Conservation (phyloP, 2,113 vertebrate species). For the Brachypteracias leptosomus region DNA sequence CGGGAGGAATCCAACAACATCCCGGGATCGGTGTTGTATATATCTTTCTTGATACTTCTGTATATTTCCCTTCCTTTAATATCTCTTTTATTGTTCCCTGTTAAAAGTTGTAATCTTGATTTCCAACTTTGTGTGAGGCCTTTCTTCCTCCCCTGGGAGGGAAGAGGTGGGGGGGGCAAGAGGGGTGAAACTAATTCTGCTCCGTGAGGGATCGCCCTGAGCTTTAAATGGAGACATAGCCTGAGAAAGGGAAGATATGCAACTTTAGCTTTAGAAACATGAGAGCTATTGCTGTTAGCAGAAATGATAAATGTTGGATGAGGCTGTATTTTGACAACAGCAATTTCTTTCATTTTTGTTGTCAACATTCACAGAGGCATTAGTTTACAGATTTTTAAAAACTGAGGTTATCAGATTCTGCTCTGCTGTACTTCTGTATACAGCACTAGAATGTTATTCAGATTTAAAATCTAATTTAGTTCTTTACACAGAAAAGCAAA, state of each 20-base stretch:
- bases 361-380: neutral
- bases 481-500: neutral
- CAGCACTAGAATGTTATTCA: neutral
- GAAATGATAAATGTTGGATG: neutral
- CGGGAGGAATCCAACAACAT: too few relatives aligned
- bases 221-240: too few relatives aligned
- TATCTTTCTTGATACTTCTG: too few relatives aligned
- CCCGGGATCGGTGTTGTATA: too few relatives aligned
- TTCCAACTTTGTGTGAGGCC: too few relatives aligned
- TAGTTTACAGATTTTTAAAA: neutral
- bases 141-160: too few relatives aligned
- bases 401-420: neutral
- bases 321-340: conserved; percentile 17
- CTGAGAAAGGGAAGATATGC: neutral
- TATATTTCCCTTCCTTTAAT: too few relatives aligned
- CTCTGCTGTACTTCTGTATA: neutral
- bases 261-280: neutral
- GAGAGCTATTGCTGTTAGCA: neutral
- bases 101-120: too few relatives aligned
- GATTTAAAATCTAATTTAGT: neutral
- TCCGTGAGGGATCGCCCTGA: too few relatives aligned
- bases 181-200: too few relatives aligned
- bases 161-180: too few relatives aligned
- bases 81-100: too few relatives aligned
- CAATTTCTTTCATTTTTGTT: neutral